phyloP scores from a whole-genome alignment of 2,888 invertebrate genomes.

The Dolomedes plantarius region DNA sequence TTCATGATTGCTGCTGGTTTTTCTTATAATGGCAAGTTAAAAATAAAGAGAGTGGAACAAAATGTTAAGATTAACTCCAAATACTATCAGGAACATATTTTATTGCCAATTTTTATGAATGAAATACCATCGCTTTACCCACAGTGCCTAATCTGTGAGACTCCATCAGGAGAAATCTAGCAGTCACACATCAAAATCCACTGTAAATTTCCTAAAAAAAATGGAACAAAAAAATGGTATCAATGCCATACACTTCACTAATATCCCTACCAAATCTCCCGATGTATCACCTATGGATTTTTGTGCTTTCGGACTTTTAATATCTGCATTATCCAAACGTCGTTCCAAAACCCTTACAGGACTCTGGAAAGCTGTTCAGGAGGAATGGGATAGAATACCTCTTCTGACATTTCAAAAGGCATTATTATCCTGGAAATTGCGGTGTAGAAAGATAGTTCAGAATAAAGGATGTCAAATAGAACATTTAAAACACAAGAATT shows the following conservation, averaged over 20 bases:
- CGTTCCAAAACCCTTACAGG: neutral
- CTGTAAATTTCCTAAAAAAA: constrained; percentile 10
- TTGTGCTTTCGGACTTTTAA: neutral
- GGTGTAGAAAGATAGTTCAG: neutral
- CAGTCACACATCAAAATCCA: constrained; percentile 3
- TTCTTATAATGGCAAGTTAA: neutral
- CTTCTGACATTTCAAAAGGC: constrained; percentile 1
- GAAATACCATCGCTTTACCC: constrained; percentile 7
- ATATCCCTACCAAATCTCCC: neutral
- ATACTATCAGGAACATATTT: constrained; percentile 2
- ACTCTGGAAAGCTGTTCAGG: constrained; percentile 2
- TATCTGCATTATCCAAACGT: neutral
- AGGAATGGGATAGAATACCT: constrained; percentile 18
- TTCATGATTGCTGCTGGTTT: neutral
- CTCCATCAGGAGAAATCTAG: neutral
- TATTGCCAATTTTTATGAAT: constrained; percentile 13
- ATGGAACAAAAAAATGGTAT: neutral
- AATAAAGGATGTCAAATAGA: too few relatives aligned
- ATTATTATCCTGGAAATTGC: neutral
- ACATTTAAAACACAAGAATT: too few relatives aligned
- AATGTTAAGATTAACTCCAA: neutral
- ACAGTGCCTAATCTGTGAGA: neutral
- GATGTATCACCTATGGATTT: neutral
- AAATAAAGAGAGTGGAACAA: neutral
- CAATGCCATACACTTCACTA: constrained; percentile 4